These are phyloP conservation scores for Pollenia angustigena DNA, from an alignment of 2,888 invertebrate species.

Conservation along the genomic window DNA sequence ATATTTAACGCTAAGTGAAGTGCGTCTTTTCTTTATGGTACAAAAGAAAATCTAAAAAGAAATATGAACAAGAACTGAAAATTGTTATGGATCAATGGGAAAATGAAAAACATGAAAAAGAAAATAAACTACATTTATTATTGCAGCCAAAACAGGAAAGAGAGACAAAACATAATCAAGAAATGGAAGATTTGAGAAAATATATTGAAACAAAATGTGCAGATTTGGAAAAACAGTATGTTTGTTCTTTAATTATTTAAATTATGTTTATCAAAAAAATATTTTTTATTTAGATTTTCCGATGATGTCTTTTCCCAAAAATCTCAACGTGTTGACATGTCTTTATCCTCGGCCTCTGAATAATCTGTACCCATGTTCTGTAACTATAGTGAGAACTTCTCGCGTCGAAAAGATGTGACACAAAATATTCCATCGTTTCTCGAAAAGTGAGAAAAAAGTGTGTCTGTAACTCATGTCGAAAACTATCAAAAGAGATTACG, in stretches of 20 bases:
- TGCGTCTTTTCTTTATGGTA: constrained; percentile 83
- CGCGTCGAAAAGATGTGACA: no score
- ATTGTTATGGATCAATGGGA: constrained; percentile 84
- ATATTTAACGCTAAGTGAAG: constrained; percentile 82
- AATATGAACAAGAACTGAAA: constrained; percentile 81
- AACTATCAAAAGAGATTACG: no score
- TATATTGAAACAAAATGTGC: constrained; percentile 93
- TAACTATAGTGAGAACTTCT: no score
- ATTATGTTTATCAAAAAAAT: not conserved
- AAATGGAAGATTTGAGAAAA: constrained; percentile 91
- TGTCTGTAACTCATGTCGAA: no score
- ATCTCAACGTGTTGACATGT: constrained; percentile 86
- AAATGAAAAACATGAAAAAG: constrained; percentile 86
- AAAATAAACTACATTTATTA: constrained; percentile 85
- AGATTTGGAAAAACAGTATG: constrained; percentile 91
- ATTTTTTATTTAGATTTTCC: constrained; percentile 85
- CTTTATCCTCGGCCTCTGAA: constrained; percentile 78
- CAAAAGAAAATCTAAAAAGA: constrained; percentile 85
- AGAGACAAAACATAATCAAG: constrained; percentile 88
- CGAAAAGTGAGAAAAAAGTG: no score
- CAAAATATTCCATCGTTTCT: no score
- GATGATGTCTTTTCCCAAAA: constrained; percentile 89
- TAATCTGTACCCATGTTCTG: no score
- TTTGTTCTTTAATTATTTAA: not conserved
- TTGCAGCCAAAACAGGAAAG: constrained; percentile 86